Base-by-base conservation (phyloP, 2,113 vertebrate genomes). In the Lophochroa leadbeateri region DNA sequence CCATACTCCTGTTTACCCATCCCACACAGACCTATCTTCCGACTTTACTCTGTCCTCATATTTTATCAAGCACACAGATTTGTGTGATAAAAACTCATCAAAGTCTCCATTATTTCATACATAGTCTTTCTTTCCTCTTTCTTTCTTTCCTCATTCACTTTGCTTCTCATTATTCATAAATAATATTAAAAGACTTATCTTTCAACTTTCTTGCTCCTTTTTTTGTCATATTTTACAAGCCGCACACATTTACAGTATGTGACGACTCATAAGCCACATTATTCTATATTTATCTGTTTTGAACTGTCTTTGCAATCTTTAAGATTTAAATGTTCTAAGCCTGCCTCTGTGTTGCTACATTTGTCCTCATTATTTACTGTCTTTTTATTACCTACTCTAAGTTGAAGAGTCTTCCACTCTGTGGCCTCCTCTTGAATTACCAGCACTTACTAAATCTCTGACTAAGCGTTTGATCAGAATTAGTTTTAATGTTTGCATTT, bases 91-190 rank as follows among this genome's bases (percentile, higher is more conserved):
- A 17, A 96, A 97, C 90, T 97, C 96, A 98, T 98, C 97, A 96
- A 97, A 97, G 95, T 94, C 94, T 97, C 97, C 93, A 95, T 97
- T 98, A 98, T 97, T 97, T 97, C 88, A 93, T 77, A 94, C 76
- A 82, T 43, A 95, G 78, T 93, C 94, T 96, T 93, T 94, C 72
- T 86, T 92, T 97, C 78, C 96, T 83, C 91, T 88, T 41, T 41
- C 41, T 41, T 41, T 41, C 41, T 41, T 41, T 41, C 86, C 64
- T 91, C 83, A 95, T 97, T 97, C 91, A 87, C 95, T 97, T 97
- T 94, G 88, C 79, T 97, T 91, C 91, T 97, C 88, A 87, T 97
- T 96, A 96, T 91, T 97, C 97, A 97, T 98, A 98, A 97, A 97
- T 97, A 97, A 98, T 96, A 94, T 71, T 87, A 84, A 90, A 55